These are phyloP conservation scores for Malurus melanocephalus DNA, from an alignment of 2,113 vertebrate genomes.

Conservation along the genomic window DNA sequence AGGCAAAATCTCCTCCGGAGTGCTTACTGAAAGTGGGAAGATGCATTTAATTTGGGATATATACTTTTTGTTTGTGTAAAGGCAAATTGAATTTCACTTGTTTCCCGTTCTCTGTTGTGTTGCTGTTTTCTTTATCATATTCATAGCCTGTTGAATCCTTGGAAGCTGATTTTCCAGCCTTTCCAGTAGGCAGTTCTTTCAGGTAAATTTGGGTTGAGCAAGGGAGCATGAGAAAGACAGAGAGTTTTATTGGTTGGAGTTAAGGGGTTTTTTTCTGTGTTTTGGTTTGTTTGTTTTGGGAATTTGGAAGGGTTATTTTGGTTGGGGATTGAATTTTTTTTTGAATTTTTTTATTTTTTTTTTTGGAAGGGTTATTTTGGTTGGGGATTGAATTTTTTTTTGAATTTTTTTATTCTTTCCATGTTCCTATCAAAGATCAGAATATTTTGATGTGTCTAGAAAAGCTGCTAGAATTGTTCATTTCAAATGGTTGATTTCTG, in stretches of 20 bases:
- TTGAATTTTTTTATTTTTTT: too few species aligned
- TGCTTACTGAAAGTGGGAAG: background rate
- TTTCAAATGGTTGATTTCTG: background rate
- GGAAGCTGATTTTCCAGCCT: background rate
- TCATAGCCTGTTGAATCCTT: background rate
- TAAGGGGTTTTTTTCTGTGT: background rate
- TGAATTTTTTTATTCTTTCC: background rate
- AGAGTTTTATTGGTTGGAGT: background rate
- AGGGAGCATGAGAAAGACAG: background rate
- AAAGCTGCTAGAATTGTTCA: background rate
- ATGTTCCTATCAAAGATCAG: background rate
- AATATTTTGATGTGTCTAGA: background rate
- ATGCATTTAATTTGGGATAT: background rate
- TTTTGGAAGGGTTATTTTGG: too few species aligned
- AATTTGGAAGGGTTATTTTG: too few species aligned
- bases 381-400: too few species aligned
- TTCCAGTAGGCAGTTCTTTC: background rate
- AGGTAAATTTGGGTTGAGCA: background rate
- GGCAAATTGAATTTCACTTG: background rate
- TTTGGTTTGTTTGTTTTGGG: background rate
- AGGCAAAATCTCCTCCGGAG: background rate
- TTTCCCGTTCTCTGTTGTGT: background rate
- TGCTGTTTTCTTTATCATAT: background rate
- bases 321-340: too few species aligned
- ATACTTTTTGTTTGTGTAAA: background rate